Base-by-base conservation (phyloP, 2,888 invertebrate genomes). In the Lissocephala sabroskyi region DNA sequence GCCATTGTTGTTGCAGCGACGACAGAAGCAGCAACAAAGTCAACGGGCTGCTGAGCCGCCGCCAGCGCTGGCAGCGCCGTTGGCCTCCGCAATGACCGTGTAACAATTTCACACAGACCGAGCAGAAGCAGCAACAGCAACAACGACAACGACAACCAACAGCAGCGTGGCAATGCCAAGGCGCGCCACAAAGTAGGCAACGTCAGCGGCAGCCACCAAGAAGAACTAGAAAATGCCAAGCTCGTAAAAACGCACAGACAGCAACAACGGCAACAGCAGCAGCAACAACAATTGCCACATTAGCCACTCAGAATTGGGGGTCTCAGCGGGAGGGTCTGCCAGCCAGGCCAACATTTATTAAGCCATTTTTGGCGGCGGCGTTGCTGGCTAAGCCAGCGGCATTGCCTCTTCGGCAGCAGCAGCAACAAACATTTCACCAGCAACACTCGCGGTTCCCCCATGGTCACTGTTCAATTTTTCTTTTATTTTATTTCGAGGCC, bases 81-180 rank as follows among this genome's bases (percentile, higher is more conserved):
- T 53, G 55, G 46, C 77, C 74, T 76, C 77, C 77, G 60, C 70
- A 76, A 70, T 70, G 70, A 58, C 70, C 70, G 70, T 70, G 77
- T 77, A 74, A 76, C 77, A 70, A 70, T 70, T 70, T 70, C 57
- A 70, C 74, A 63, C 48, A 36, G 26, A 41, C 4, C n/a, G 10
- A 10, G 10, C 1, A 9, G 2, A 10, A 18, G 13, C 23, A 39
- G 32, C 23, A 7, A 19, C 23, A 23, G 11, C 39, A 39, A 23
- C 23, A 39, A 11, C 45, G 50, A 39, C 39, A 51, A 39, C 17
- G 33, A 40, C 53, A 61, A 48, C 35, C n/a, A n/a, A n/a, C n/a
- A n/a, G n/a, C n/a, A n/a, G n/a, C n/a, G n/a, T n/a, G n/a, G 44
- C 59, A 59, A 48, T 49, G 42, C 40, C 49, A 59, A 71, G 57